phyloP scores from a whole-genome alignment of 2,888 invertebrate genomes.

The Orthonevra nobilis region DNA sequence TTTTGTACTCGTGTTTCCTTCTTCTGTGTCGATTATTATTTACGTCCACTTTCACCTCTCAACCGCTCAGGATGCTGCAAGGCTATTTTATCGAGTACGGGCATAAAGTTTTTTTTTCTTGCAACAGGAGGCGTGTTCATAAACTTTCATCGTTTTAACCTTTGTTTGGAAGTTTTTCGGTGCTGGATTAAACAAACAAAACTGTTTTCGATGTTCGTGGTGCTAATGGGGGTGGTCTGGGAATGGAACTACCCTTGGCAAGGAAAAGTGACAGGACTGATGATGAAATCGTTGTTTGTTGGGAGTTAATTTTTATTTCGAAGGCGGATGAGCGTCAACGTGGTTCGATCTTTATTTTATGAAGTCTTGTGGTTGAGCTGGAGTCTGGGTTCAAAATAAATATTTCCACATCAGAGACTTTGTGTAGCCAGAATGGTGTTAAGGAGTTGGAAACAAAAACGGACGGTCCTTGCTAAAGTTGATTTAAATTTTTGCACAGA shows the following conservation, averaged over 20 bases:
- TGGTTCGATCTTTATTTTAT: constrained; percentile 30
- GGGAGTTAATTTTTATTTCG: constrained; percentile 31
- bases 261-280: constrained; percentile 35
- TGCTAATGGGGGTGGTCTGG: constrained; percentile 16
- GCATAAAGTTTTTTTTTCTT: constrained; percentile 41
- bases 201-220: constrained; percentile 10
- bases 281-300: constrained; percentile 56
- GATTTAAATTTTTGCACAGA: too few species aligned
- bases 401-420: constrained; percentile 21
- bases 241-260: constrained; percentile 22
- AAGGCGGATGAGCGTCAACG: neutral
- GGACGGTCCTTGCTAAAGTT: too few species aligned
- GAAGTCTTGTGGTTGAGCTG: constrained; percentile 22
- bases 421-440: constrained; percentile 23
- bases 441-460: too few species aligned
- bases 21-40: constrained; percentile 41
- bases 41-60: constrained; percentile 37
- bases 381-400: too few species aligned
- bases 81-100: constrained; percentile 1
- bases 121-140: constrained; percentile 14
- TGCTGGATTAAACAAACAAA: constrained; percentile 55
- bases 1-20: too few species aligned
- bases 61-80: too few species aligned
- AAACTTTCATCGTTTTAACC: constrained; percentile 42
- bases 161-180: constrained; percentile 36